Conservation (phyloP, 2,113 vertebrate genomes). For the Tenrec ecaudatus region DNA sequence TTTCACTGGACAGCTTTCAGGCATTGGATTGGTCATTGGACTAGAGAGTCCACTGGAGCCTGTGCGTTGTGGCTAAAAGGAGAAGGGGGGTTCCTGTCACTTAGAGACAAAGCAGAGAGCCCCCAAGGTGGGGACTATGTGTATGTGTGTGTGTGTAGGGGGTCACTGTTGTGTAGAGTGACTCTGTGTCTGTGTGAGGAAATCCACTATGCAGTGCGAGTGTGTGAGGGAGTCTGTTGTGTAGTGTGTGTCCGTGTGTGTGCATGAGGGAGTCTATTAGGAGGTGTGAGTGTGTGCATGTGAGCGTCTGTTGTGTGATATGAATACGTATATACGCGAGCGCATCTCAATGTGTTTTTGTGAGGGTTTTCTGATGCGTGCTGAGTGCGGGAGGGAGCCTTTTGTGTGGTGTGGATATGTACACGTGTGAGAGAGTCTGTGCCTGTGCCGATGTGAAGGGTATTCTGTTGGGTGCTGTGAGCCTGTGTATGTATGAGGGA, state of each 20-base stretch:
- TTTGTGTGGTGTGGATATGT: neutral
- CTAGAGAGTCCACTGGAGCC: too few relatives aligned
- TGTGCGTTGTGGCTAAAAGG: accelerated
- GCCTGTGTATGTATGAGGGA: neutral
- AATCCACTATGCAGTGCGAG: neutral
- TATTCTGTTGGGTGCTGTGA: neutral
- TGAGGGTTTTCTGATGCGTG: neutral
- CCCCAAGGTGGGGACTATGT: too few relatives aligned
- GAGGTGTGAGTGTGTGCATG: neutral
- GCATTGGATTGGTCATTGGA: neutral
- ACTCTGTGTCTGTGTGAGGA: neutral
- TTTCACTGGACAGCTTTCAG: neutral
- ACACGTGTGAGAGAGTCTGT: neutral
- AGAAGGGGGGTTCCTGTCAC: neutral
- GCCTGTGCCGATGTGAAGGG: neutral
- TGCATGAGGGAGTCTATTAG: neutral
- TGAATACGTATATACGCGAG: neutral
- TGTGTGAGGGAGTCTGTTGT: neutral
- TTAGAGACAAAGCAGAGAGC: neutral
- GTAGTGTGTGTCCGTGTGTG: neutral
- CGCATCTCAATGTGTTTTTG: neutral
- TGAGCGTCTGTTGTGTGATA: neutral
- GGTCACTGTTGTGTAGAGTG: neutral
- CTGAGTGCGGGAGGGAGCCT: neutral
- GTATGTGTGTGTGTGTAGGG: too few relatives aligned